Conservation (phyloP, 1,140 invertebrate species). For the Pomacea maculata region DNA sequence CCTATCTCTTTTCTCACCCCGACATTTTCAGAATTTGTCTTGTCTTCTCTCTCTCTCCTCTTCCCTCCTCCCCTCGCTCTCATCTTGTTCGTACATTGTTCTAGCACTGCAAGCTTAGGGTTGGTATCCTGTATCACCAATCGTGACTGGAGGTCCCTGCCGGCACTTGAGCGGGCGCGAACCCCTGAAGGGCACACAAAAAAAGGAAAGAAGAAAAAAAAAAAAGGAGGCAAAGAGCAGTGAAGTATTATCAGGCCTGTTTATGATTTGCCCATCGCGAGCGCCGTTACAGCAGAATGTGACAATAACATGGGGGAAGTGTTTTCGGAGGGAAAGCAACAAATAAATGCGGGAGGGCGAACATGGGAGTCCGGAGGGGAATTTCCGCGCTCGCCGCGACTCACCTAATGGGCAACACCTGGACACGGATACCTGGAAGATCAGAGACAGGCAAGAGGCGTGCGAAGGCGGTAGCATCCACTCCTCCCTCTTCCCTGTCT, state of each 20-base stretch:
- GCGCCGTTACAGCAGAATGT: conserved; percentile 18
- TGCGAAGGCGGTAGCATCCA: neutral
- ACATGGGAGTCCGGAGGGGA: neutral
- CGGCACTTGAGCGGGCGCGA: too few relatives aligned
- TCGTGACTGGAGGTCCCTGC: too few relatives aligned
- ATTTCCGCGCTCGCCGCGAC: neutral
- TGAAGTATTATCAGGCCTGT: conserved; percentile 8
- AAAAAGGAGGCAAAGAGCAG: neutral
- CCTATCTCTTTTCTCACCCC: neutral
- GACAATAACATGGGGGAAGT: conserved; percentile 10
- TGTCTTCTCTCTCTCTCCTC: conserved; percentile 2
- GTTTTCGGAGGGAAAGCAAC: neutral
- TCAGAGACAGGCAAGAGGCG: neutral
- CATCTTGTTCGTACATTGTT: neutral
- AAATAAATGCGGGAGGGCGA: conserved; percentile 10
- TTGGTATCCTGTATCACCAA: too few relatives aligned
- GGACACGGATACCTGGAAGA: neutral
- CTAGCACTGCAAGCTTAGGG: too few relatives aligned
- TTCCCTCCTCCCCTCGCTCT: neutral
- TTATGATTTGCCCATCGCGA: conserved; percentile 18
- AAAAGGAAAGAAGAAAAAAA: too few relatives aligned
- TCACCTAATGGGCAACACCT: neutral
- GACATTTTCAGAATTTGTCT: neutral
- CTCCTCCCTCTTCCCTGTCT: too few relatives aligned
- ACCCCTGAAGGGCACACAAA: too few relatives aligned